A percentile compares a stretch with the other conserved stretches of the same genome.
phyloP scores from a whole-genome alignment of 2,113 vertebrate species.

The Pionites leucogaster region DNA sequence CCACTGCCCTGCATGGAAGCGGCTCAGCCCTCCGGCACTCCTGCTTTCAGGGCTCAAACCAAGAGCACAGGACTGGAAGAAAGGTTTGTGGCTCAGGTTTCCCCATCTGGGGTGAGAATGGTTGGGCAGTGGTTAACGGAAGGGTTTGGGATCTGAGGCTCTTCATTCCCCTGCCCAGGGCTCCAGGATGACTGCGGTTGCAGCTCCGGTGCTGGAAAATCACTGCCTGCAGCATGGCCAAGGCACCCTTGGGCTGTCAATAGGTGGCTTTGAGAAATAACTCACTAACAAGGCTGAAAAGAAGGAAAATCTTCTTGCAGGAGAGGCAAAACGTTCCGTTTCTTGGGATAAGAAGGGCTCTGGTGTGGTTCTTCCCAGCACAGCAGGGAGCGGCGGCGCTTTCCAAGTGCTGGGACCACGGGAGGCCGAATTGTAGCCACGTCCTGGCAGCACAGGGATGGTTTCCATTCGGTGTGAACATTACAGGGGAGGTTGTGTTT shows the following conservation, averaged over 20 bases:
- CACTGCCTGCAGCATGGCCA: fast-evolving
- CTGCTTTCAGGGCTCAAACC: not conserved
- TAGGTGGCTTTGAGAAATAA: constrained; percentile 15
- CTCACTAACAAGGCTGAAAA: not conserved
- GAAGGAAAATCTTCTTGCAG: not conserved
- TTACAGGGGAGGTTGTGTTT: not conserved
- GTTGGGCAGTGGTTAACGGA: not conserved
- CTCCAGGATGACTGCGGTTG: constrained; percentile 5
- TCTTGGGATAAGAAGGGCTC: not conserved
- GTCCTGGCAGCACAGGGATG: not conserved
- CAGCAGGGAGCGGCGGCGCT: not conserved
- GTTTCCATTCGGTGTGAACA: not conserved
- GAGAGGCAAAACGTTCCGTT: not conserved
- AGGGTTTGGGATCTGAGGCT: not conserved
- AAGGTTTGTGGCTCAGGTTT: not conserved
- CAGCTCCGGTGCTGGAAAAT: not conserved
- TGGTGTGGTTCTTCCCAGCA: not conserved
- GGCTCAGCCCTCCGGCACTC: not conserved
- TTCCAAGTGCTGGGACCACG: not conserved
- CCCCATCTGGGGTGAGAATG: not conserved
- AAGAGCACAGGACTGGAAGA: not conserved
- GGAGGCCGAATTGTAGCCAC: not conserved
- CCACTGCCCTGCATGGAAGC: fast-evolving
- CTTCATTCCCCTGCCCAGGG: not conserved
- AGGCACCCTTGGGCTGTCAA: not conserved